phyloP scores from a whole-genome alignment of 2,113 vertebrate species.

The Acrocephalus arundinaceus region DNA sequence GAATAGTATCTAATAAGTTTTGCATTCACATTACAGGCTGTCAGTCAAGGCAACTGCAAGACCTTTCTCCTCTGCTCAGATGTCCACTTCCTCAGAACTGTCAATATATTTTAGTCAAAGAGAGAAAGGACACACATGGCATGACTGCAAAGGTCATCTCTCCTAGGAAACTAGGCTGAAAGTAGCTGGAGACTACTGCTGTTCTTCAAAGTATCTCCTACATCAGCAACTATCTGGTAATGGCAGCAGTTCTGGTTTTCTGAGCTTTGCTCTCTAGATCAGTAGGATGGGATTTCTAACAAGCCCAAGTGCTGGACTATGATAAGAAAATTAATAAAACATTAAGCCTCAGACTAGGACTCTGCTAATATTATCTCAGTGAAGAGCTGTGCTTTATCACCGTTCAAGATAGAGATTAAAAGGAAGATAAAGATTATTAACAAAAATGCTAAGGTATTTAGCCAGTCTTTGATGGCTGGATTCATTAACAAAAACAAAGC shows the following conservation, averaged over 20 bases:
- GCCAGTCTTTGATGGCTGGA: not conserved
- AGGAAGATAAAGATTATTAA: not conserved
- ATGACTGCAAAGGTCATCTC: not conserved
- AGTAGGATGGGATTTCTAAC: not conserved
- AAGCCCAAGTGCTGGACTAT: not conserved
- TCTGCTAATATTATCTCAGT: not conserved
- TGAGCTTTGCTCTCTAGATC: not conserved
- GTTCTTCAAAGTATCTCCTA: not conserved
- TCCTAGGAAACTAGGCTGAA: not conserved
- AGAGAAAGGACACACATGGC: not conserved
- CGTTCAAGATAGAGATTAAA: not conserved
- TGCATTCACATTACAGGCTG: not conserved
- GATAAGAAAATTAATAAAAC: not conserved
- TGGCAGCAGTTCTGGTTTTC: not conserved
- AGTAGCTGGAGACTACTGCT: not conserved
- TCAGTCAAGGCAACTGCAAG: not conserved
- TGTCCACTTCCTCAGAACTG: not conserved
- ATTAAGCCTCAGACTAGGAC: not conserved
- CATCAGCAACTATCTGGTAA: not conserved
- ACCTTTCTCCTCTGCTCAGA: not conserved
- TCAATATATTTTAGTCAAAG: not conserved
- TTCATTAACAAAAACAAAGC: not conserved
- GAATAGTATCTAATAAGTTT: not conserved
- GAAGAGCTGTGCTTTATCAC: not conserved
- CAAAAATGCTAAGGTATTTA: not conserved